phyloP scores from a whole-genome alignment of 2,888 invertebrate species.

The Heliconius ismenius region DNA sequence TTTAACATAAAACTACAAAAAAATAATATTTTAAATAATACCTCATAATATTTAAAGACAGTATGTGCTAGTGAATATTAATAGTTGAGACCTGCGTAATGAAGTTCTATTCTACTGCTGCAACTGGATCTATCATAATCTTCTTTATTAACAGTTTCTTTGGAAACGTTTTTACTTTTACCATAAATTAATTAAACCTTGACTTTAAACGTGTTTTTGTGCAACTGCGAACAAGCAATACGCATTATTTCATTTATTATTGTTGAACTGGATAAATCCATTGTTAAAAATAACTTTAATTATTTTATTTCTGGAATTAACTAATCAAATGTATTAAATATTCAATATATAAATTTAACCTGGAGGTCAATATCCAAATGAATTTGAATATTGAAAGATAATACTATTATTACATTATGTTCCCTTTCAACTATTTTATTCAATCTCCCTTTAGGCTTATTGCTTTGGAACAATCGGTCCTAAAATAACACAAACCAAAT shows the following conservation, averaged over 20 bases:
- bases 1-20: no score
- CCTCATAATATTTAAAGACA: constrained; percentile 20
- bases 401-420: constrained; percentile 29
- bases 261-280: no score
- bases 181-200: constrained; percentile 9
- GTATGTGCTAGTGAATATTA: constrained; percentile 64
- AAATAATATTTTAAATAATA: neutral
- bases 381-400: constrained; percentile 31
- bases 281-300: no score
- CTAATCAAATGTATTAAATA: neutral
- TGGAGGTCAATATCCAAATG: neutral
- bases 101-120: constrained; percentile 63
- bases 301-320: no score
- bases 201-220: neutral
- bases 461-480: constrained; percentile 52
- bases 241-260: neutral
- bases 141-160: constrained; percentile 44
- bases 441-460: constrained; percentile 28
- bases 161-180: constrained; percentile 24
- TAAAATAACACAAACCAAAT: constrained; percentile 62
- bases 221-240: neutral
- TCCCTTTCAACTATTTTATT: constrained; percentile 27
- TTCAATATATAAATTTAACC: neutral
- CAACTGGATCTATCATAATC: constrained; percentile 60
- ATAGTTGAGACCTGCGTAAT: constrained; percentile 70